These are phyloP conservation scores for Isurus oxyrinchus DNA, from an alignment of 2,113 vertebrate species.

Conservation along the genomic window DNA sequence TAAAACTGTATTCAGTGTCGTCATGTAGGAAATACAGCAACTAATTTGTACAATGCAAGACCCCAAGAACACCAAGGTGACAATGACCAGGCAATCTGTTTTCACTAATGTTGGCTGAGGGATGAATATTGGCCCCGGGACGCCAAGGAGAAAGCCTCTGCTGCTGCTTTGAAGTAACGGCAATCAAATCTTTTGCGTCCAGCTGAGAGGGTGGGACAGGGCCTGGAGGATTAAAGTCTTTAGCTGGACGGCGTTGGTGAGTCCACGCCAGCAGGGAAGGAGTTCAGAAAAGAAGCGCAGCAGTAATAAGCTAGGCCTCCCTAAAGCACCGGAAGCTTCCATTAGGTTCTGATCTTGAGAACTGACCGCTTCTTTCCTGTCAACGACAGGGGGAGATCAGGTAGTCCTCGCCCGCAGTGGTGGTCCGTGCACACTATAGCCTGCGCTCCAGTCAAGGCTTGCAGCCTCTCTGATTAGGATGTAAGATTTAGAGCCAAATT, in stretches of 20 bases:
- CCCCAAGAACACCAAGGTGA: not conserved
- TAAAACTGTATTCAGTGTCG: not conserved
- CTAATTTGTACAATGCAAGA: not conserved
- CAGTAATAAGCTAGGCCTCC: not conserved
- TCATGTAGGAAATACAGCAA: not conserved
- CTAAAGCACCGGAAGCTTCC: not conserved
- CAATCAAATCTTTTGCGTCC: too few species aligned
- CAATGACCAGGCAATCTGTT: not conserved
- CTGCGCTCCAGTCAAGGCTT: not conserved
- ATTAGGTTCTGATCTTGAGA: not conserved
- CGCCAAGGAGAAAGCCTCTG: not conserved
- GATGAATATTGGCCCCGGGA: not conserved
- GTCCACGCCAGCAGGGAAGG: not conserved
- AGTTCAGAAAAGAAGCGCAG: not conserved
- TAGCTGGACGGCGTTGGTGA: not conserved
- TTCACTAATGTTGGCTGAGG: not conserved
- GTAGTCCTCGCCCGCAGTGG: not conserved
- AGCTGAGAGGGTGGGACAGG: too few species aligned
- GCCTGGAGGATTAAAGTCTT: too few species aligned
- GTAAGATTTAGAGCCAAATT: not conserved
- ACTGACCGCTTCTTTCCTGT: not conserved
- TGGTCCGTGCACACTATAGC: not conserved
- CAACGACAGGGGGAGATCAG: not conserved
- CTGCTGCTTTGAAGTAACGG: not conserved
- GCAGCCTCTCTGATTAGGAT: not conserved